phyloP scores from a whole-genome alignment of 2,797 vertebrate genomes.

The Phalanger gymnotis region DNA sequence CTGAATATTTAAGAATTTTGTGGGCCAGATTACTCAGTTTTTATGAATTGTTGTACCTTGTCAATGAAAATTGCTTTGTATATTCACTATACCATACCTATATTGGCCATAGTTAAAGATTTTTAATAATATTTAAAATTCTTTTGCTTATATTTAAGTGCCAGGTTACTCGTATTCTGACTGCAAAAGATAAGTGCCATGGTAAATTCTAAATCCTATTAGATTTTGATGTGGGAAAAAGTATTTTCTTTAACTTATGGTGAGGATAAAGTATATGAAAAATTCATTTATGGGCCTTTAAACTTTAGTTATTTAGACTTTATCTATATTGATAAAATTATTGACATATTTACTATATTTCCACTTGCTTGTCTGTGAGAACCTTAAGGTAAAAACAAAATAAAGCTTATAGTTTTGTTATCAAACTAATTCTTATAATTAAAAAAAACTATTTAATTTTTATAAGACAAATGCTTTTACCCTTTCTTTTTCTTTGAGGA shows the following conservation, averaged over 20 bases:
- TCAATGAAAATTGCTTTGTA: conserved; percentile 97
- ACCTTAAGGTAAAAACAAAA: neutral
- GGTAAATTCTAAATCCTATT: neutral
- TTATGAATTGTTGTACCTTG: conserved; percentile 93
- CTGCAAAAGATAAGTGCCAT: neutral
- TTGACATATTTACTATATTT: neutral
- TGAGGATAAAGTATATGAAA: neutral
- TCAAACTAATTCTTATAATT: neutral
- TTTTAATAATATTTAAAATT: conserved; percentile 92
- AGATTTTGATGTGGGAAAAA: neutral
- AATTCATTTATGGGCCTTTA: neutral
- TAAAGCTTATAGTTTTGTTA: neutral
- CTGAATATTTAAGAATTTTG: conserved; percentile 92
- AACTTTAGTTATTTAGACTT: too few relatives aligned
- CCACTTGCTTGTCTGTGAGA: neutral
- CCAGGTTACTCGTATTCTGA: neutral
- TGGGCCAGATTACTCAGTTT: conserved; percentile 95
- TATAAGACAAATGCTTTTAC: conserved; percentile 5
- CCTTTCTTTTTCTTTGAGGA: conserved; percentile 16
- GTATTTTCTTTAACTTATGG: neutral
- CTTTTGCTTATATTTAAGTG: neutral
- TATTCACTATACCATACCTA: conserved; percentile 98
- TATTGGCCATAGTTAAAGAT: conserved; percentile 99
- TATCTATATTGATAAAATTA: conserved; percentile 3
- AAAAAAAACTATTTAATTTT: neutral